These are phyloP conservation scores for Parnassius smintheus DNA, from an alignment of 2,888 invertebrate species.

Conservation along the genomic window DNA sequence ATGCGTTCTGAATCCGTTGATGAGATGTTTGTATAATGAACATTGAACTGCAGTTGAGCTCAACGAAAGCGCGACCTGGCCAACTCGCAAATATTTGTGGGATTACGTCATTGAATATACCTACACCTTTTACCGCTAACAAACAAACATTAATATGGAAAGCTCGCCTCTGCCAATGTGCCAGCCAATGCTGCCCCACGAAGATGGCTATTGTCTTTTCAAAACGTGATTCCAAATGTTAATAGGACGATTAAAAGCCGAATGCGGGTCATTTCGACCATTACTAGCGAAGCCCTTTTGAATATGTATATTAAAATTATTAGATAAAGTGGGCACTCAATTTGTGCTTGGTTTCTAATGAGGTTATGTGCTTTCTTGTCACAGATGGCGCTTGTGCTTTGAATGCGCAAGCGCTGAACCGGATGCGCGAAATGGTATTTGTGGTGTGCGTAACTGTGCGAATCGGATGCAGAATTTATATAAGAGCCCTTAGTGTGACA, in stretches of 20 bases:
- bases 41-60: constrained; percentile 1
- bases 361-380: constrained; percentile 81
- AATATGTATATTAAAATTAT: constrained; percentile 81
- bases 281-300: constrained; percentile 76
- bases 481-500: constrained; percentile 57
- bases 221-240: constrained; percentile 80
- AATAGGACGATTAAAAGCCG: constrained; percentile 79
- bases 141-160: constrained; percentile 81
- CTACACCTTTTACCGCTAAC: constrained; percentile 79
- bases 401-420: constrained; percentile 74
- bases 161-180: constrained; percentile 75
- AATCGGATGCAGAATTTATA: constrained; percentile 64
- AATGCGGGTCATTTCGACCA: constrained; percentile 80
- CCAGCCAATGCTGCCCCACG: constrained; percentile 76
- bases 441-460: constrained; percentile 65
- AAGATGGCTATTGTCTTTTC: constrained; percentile 80
- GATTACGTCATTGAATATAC: constrained; percentile 63
- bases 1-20: no score
- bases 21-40: no score
- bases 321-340: constrained; percentile 68
- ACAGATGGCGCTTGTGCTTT: constrained; percentile 68
- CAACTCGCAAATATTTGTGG: constrained; percentile 59
- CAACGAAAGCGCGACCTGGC: constrained; percentile 27
- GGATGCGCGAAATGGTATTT: constrained; percentile 78
- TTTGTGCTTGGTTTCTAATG: constrained; percentile 79